phyloP scores from a whole-genome alignment of 2,797 vertebrate species.

The Garrulus glandarius region DNA sequence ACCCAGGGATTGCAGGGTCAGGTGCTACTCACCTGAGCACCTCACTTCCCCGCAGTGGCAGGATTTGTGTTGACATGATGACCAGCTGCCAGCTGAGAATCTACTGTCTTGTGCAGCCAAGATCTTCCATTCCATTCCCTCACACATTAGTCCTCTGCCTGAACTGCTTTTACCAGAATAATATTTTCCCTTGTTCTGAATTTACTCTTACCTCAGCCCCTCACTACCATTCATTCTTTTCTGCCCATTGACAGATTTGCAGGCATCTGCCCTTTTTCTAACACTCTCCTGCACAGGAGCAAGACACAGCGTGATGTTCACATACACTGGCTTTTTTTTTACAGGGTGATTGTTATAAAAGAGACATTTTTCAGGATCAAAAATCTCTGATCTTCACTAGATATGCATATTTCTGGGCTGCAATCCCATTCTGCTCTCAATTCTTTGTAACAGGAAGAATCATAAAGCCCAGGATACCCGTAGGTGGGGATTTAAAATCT shows the following conservation, averaged over 20 bases:
- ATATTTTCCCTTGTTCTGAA: not conserved
- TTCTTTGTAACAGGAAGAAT: not conserved
- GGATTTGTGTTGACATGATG: not conserved
- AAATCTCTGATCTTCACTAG: not conserved
- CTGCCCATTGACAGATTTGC: not conserved
- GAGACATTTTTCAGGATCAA: not conserved
- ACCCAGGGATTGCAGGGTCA: not conserved
- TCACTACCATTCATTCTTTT: not conserved
- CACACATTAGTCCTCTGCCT: not conserved
- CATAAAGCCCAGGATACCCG: not conserved
- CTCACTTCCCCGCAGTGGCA: not conserved
- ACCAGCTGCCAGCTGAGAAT: not conserved
- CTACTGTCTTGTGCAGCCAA: not conserved
- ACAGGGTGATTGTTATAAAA: not conserved
- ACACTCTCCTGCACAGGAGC: not conserved
- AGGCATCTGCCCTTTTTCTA: not conserved
- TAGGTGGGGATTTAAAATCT: not conserved
- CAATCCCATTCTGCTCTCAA: not conserved
- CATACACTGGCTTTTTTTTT: not conserved
- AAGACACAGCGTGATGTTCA: not conserved
- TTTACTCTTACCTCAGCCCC: not conserved
- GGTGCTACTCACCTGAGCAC: not conserved
- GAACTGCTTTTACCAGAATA: not conserved
- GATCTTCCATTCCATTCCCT: not conserved
- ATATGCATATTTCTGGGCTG: not conserved